Base-by-base conservation (phyloP, 2,113 vertebrate species). In the Sceloporus undulatus region DNA sequence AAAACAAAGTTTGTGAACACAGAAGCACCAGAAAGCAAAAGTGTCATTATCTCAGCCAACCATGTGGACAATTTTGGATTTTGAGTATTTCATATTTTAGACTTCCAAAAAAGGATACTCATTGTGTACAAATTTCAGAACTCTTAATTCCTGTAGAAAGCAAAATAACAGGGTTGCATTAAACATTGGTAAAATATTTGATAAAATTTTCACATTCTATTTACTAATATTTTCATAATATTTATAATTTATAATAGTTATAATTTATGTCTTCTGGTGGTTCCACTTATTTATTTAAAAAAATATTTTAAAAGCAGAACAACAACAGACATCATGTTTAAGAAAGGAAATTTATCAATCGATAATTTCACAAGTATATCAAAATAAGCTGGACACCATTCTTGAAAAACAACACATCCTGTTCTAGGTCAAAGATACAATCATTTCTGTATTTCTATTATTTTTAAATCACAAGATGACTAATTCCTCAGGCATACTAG, bases 391-490 rank as follows among this genome's bases (percentile, higher is more conserved):
- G 85, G 54, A 95, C 95, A 95, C 90, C 85, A 93, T 95, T 87
- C 84, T 87, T 84, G 75, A 7, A 94, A 91, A 86, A 93, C 93
- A 85, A 75, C 87, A 74, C 90, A 85, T 82, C 94, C 95, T 0
- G 86, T 90, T 94, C 91, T 95, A 95, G 95, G 93, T 96, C 95
- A 95, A 95, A 94, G 93, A 94, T 95, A 94, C 94, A 92, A 92
- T 95, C 94, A 95, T 90, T 91, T 87, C 65, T 95, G 86, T 93
- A 93, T 94, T 90, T 95, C 93, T 94, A 91, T 96, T 97, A 95
- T 95, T 94, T 95, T 95, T 96, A 95, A 96, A 96, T 96, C 95
- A 95, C 94, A 95, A 96, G 93, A 96, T 93, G 94, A 93, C 91
- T 68, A 68, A 27, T 95, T 96, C 96, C 92, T 96, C 93, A 91